Conservation (phyloP, 1,140 invertebrate species). For the Lysiphlebus fabarum region DNA sequence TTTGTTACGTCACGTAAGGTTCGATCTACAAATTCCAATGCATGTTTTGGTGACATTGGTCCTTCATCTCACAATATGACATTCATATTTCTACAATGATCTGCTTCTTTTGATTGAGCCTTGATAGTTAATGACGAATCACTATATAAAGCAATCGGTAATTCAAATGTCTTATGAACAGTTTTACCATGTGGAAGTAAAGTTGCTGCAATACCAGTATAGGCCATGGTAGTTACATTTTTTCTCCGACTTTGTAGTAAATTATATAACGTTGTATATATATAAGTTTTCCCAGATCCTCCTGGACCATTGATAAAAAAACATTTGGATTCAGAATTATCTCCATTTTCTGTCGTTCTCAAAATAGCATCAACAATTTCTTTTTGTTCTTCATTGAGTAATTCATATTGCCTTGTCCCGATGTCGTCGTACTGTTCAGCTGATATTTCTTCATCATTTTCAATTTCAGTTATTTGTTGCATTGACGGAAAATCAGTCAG, state of each 20-base stretch:
- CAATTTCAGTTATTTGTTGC: neutral
- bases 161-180: constrained; percentile 1
- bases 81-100: neutral
- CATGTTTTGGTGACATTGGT: constrained; percentile 8
- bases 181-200: neutral
- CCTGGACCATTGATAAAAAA: neutral
- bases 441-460: neutral
- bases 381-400: constrained; percentile 1
- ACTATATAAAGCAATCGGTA: neutral
- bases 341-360: neutral
- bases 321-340: neutral
- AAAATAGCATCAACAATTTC: neutral
- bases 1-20: neutral
- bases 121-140: constrained; percentile 1
- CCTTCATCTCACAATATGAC: neutral
- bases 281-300: neutral
- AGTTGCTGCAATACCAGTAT: constrained; percentile 4
- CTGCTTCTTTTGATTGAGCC: neutral
- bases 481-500: constrained; percentile 1
- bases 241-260: neutral
- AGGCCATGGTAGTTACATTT: neutral
- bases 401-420: neutral
- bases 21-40: neutral
- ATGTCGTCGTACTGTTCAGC: neutral
- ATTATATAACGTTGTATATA: constrained; percentile 1